These are phyloP conservation scores for Catharus minimus DNA, from an alignment of 2,113 vertebrate species.

Conservation along the genomic window DNA sequence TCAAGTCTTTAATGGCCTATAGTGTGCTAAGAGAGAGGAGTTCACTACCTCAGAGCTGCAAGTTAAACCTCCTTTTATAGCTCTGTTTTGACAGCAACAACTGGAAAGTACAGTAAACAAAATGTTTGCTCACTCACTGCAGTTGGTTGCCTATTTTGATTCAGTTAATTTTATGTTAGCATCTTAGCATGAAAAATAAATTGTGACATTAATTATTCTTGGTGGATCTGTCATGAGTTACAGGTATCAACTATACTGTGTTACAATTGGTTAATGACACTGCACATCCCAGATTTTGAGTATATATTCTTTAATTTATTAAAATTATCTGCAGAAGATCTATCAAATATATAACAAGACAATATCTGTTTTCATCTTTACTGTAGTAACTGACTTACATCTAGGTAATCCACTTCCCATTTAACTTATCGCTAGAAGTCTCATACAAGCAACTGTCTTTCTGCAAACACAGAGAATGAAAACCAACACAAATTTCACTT, in stretches of 20 bases:
- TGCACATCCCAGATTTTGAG: neutral
- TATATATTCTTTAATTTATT: conserved; percentile 56
- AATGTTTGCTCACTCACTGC: conserved; percentile 32
- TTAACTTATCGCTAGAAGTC: conserved; percentile 1
- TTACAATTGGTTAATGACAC: conserved; percentile 6
- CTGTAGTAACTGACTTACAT: conserved; percentile 28
- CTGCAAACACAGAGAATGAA: neutral
- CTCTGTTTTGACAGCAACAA: conserved; percentile 41
- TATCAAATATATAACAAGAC: neutral
- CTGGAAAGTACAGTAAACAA: conserved; percentile 40
- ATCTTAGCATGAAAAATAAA: conserved; percentile 20
- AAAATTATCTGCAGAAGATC: conserved; percentile 46
- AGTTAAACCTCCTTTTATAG: conserved; percentile 55
- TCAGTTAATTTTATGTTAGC: conserved; percentile 32
- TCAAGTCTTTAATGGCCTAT: conserved; percentile 45
- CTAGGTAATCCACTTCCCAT: neutral
- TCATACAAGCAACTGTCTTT: neutral
- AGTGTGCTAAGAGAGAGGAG: conserved; percentile 52
- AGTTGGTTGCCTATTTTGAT: conserved; percentile 9
- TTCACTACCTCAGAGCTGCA: conserved; percentile 50
- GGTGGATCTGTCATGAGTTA: neutral
- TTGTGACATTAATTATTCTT: neutral
- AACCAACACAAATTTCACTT: neutral
- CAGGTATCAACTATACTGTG: neutral
- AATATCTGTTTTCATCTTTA: conserved; percentile 11